phyloP scores from a whole-genome alignment of 2,888 invertebrate species.

The Colletes collaris region DNA sequence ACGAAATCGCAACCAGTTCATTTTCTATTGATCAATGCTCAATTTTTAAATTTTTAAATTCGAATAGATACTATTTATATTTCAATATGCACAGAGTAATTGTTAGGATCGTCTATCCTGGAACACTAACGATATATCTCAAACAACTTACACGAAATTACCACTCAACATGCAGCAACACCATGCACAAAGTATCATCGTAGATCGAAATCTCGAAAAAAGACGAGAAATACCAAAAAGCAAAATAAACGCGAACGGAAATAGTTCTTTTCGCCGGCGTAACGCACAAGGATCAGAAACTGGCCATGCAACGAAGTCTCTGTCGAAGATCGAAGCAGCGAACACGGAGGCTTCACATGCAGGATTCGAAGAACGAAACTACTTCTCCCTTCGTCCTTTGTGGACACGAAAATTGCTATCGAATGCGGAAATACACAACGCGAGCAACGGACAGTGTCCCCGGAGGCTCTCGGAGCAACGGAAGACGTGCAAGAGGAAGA shows the following conservation, averaged over 20 bases:
- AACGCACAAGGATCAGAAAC: background rate
- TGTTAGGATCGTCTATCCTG: too few species aligned
- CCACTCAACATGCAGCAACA: conserved; percentile 7
- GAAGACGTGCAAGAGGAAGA: too few species aligned
- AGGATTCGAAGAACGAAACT: background rate
- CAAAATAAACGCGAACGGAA: too few species aligned
- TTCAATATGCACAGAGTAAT: too few species aligned
- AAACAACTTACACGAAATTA: conserved; percentile 12
- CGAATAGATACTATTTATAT: too few species aligned
- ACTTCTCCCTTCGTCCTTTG: background rate
- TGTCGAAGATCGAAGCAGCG: background rate
- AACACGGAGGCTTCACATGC: background rate
- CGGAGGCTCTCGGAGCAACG: too few species aligned
- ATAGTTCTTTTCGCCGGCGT: background rate
- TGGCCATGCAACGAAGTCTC: conserved; percentile 2
- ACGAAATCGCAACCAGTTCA: too few species aligned
- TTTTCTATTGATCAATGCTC: too few species aligned
- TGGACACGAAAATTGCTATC: background rate
- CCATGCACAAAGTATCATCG: conserved; percentile 3
- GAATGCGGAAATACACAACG: too few species aligned
- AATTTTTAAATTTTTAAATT: too few species aligned
- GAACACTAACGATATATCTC: too few species aligned
- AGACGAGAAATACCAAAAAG: background rate
- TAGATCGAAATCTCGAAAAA: background rate
- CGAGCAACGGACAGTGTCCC: too few species aligned